Conservation (phyloP, 2,888 invertebrate genomes). For the Scelioninae gen. 1 region DNA sequence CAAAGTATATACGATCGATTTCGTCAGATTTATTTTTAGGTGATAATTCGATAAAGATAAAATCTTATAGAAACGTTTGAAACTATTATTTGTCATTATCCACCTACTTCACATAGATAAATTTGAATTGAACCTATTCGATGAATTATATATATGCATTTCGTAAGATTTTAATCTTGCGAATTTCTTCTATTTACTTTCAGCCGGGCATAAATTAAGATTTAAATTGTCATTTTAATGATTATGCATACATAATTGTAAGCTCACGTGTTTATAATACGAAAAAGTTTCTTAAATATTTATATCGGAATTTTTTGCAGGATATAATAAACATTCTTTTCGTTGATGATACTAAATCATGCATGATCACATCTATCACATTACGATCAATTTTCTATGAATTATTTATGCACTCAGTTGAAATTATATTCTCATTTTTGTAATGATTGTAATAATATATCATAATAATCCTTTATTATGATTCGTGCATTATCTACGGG, state of each 20-base stretch:
- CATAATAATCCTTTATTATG: not conserved
- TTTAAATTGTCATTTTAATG: not conserved
- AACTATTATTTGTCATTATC: not conserved
- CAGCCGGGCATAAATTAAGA: not conserved
- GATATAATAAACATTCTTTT: not conserved
- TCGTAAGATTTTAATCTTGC: conserved; percentile 2
- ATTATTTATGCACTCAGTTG: not conserved
- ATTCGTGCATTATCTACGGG: not conserved
- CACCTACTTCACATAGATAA: not conserved
- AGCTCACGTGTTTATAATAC: not conserved
- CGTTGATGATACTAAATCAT: not conserved
- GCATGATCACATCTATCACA: not conserved
- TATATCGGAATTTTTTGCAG: not conserved
- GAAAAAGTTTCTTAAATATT: not conserved
- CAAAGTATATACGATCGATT: conserved; percentile 16
- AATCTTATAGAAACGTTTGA: no score
- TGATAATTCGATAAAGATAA: conserved; percentile 31
- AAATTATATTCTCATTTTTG: not conserved
- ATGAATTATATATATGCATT: conserved; percentile 12
- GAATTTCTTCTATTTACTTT: not conserved
- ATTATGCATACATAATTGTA: not conserved
- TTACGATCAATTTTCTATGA: not conserved
- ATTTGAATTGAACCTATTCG: not conserved
- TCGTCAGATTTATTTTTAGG: conserved; percentile 40
- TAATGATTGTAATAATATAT: no score